phyloP scores from a whole-genome alignment of 1,140 invertebrate genomes.

The Campoletis sonorensis region DNA sequence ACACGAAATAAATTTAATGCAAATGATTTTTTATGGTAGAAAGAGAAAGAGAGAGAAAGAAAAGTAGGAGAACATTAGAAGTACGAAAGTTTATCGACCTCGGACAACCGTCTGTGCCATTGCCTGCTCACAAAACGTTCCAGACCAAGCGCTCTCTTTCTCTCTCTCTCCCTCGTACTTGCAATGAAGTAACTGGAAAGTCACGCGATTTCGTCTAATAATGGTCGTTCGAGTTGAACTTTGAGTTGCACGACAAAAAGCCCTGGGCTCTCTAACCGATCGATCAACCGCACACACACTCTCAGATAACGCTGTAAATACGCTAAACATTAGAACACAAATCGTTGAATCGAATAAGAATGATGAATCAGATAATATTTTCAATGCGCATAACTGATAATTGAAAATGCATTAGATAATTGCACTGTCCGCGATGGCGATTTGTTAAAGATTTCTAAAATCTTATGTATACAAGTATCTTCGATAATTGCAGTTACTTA shows the following conservation, averaged over 20 bases:
- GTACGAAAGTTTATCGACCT: constrained; percentile 53
- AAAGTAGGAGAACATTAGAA: constrained; percentile 15
- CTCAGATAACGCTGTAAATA: neutral
- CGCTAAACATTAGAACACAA: neutral
- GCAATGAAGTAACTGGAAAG: constrained; percentile 44
- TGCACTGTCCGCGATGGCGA: neutral
- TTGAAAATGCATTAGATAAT: neutral
- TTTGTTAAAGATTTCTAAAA: neutral
- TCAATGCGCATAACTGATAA: neutral
- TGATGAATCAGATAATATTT: neutral
- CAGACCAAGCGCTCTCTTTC: constrained; percentile 47
- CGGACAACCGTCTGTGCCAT: constrained; percentile 43
- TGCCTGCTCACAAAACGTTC: constrained; percentile 54
- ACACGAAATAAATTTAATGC: neutral
- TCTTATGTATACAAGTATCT: neutral
- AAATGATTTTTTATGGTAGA: neutral
- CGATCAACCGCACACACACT: constrained; percentile 26
- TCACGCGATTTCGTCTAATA: constrained; percentile 53
- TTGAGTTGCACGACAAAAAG: constrained; percentile 14
- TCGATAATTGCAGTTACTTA: neutral
- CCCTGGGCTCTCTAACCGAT: constrained; percentile 3
- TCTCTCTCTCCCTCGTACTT: constrained; percentile 20
- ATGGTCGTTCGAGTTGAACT: constrained; percentile 46
- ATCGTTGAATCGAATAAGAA: neutral
- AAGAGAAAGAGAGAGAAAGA: neutral